Base-by-base conservation (phyloP, 37 sponge, comb jelly and placozoan genomes). In the Beroe forskalii region DNA sequence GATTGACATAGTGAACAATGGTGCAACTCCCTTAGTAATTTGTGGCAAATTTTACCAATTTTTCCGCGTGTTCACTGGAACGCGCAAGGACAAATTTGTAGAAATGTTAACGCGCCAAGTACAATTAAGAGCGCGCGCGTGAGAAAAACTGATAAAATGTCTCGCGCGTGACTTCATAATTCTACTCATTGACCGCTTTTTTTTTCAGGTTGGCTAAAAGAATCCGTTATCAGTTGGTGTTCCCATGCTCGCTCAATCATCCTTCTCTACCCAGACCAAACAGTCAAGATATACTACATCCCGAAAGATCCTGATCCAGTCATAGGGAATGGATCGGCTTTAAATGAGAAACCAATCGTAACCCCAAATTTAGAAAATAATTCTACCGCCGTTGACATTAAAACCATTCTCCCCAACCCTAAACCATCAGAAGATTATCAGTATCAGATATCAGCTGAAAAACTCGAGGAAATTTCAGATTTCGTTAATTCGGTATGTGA, bases 131-230 rank as follows among this genome's bases (percentile, higher is more conserved):
- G n/a, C n/a, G n/a, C n/a, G n/a, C n/a, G n/a, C n/a, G n/a, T n/a
- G n/a, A n/a, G n/a, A n/a, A n/a, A n/a, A n/a, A n/a, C n/a, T n/a
- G n/a, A n/a, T n/a, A n/a, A n/a, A n/a, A n/a, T n/a, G n/a, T n/a
- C n/a, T n/a, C n/a, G n/a, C n/a, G n/a, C n/a, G n/a, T n/a, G n/a
- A n/a, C n/a, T n/a, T n/a, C n/a, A n/a, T n/a, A n/a, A n/a, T n/a
- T n/a, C n/a, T n/a, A n/a, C n/a, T n/a, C n/a, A n/a, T n/a, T n/a
- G n/a, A n/a, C n/a, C n/a, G n/a, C n/a, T n/a, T 28, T 27, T 23
- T 23, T 22, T 69, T 69, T 31, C 72, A 69, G 72, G 72, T 1
- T 69, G 72, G 72, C 72, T 69, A 3, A 31, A 69, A 36, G 72
- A 69, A 36, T 3, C 35, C 2, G 72, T 17, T 36, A 1, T 36